A percentile compares a stretch with the other conserved stretches of the same genome.
Conservation (phyloP, 2,113 vertebrate species). For the Ardeotis arabs region DNA sequence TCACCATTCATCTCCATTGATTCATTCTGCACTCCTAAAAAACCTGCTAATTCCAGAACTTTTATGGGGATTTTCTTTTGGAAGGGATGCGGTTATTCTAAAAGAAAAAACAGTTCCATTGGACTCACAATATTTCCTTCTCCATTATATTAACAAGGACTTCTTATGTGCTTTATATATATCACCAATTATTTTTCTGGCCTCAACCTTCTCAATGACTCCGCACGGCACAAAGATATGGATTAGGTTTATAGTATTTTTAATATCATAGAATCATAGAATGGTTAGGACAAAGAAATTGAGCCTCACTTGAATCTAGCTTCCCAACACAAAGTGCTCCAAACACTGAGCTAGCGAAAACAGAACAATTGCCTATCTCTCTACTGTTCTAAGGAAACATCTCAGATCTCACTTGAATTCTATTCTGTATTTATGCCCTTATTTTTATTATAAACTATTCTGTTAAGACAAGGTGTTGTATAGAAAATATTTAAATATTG, state of each 20-base stretch:
- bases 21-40: neutral
- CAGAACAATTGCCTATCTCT: neutral
- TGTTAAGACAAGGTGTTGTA: neutral
- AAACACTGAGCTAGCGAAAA: neutral
- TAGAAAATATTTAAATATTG: neutral
- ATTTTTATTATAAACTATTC: neutral
- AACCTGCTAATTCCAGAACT: neutral
- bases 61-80: neutral
- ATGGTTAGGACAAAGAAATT: neutral
- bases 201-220: neutral
- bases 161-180: neutral
- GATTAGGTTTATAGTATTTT: neutral
- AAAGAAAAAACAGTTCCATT: neutral
- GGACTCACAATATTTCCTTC: neutral
- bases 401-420: neutral
- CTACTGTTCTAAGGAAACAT: neutral
- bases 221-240: neutral
- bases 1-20: neutral
- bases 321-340: neutral
- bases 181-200: neutral
- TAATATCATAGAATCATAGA: neutral
- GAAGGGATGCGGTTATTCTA: neutral
- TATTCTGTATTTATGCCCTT: neutral
- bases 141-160: neutral
- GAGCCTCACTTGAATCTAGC: neutral